A percentile compares a stretch with the other conserved stretches of the same genome.
phyloP scores from a whole-genome alignment of 2,113 vertebrate genomes.

The Phrynosoma blainvillii region DNA sequence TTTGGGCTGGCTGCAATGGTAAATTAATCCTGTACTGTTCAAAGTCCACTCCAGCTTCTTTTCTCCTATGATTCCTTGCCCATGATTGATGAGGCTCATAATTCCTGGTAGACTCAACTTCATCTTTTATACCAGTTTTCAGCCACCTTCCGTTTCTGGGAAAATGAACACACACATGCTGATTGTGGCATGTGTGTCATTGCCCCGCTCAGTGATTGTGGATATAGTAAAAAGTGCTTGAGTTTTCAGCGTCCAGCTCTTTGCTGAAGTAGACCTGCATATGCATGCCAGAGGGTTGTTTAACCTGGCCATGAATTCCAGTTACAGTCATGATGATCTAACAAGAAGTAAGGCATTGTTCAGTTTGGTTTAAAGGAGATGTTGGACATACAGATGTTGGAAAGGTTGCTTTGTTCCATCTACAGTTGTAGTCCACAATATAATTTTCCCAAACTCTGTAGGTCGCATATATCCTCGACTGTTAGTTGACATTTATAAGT shows the following conservation, averaged over 20 bases:
- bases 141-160: neutral
- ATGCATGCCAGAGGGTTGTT: no score
- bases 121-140: neutral
- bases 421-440: no score
- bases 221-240: neutral
- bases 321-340: no score
- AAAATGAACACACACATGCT: neutral
- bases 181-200: no score
- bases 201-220: no score
- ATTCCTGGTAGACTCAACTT: neutral
- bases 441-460: no score
- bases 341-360: neutral
- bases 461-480: no score
- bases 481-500: no score
- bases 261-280: neutral
- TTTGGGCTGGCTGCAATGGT: no score
- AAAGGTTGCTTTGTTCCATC: no score
- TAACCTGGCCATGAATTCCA: neutral
- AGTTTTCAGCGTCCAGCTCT: neutral
- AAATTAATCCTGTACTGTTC: neutral
- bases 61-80: neutral
- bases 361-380: neutral
- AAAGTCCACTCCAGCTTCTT: neutral
- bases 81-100: neutral
- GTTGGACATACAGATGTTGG: neutral